A percentile compares a stretch with the other conserved stretches of the same genome.
Conservation (phyloP, 2,113 vertebrate genomes). For the Brienomyrus brachyistius region DNA sequence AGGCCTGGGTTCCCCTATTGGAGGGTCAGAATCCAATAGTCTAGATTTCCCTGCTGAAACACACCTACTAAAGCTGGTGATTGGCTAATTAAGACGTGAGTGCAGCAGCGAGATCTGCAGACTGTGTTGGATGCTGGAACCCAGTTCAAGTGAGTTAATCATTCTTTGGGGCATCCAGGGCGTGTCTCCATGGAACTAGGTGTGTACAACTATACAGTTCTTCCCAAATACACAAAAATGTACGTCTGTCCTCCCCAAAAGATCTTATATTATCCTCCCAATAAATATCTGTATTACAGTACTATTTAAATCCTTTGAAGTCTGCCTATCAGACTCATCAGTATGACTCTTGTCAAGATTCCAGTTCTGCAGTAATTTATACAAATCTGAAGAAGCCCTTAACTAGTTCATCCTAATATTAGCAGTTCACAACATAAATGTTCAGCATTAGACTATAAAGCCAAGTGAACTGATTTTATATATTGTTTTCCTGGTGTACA, state of each 20-base stretch:
- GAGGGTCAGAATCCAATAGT: not conserved
- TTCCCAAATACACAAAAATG: not conserved
- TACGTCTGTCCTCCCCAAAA: not conserved
- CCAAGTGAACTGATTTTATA: not conserved
- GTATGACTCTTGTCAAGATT: not conserved
- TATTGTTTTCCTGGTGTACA: not conserved
- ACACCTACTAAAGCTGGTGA: not conserved
- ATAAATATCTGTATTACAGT: not conserved
- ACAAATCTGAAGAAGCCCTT: not conserved
- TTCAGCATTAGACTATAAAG: not conserved
- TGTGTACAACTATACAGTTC: not conserved
- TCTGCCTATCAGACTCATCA: not conserved
- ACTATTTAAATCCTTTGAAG: not conserved
- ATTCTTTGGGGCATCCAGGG: not conserved
- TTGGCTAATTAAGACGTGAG: not conserved
- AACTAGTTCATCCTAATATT: not conserved
- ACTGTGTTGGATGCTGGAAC: not conserved
- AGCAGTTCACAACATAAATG: not conserved
- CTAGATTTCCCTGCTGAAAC: not conserved
- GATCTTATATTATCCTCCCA: not conserved
- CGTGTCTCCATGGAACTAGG: not conserved
- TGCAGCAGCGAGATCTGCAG: not conserved
- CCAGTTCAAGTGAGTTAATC: not conserved
- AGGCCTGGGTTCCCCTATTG: not conserved
- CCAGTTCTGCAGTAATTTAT: not conserved